phyloP scores from a whole-genome alignment of 2,888 invertebrate species.

The Metopia argyrocephala region DNA sequence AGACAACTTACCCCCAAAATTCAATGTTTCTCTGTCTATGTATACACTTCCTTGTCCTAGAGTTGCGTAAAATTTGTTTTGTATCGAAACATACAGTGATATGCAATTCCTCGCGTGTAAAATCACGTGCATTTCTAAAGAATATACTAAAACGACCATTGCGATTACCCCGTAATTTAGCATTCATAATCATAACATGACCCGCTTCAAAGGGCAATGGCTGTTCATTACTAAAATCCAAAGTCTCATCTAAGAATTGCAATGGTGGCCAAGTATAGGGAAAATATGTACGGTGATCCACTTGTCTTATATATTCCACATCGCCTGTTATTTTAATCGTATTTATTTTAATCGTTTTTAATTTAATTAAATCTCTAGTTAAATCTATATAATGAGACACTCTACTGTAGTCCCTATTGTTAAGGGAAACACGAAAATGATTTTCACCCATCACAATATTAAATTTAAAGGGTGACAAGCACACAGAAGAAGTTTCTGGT shows the following conservation, averaged over 20 bases:
- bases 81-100: slow-evolving; percentile 32
- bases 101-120: slow-evolving; percentile 19
- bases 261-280: slow-evolving; percentile 36
- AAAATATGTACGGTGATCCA: slow-evolving; percentile 52
- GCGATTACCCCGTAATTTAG: slow-evolving; percentile 22
- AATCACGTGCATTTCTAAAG: slow-evolving; percentile 28
- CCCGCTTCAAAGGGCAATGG: slow-evolving; percentile 35
- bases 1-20: slow-evolving; percentile 10
- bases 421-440: slow-evolving; percentile 31
- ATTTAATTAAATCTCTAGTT: too few relatives aligned
- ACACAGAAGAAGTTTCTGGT: background rate
- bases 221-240: slow-evolving; percentile 38
- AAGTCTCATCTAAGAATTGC: slow-evolving; percentile 13
- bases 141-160: slow-evolving; percentile 25
- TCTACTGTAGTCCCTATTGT: background rate
- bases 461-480: slow-evolving; percentile 19
- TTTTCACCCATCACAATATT: slow-evolving; percentile 25
- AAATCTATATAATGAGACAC: background rate
- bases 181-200: slow-evolving; percentile 18
- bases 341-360: slow-evolving; percentile 1
- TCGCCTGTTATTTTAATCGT: slow-evolving; percentile 29
- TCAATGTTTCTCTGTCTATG: background rate
- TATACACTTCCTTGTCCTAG: slow-evolving; percentile 9
- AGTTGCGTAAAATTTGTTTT: slow-evolving; percentile 14
- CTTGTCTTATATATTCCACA: slow-evolving; percentile 35